Conservation (phyloP, 2,888 invertebrate species). For the Amphimallon solstitiale region DNA sequence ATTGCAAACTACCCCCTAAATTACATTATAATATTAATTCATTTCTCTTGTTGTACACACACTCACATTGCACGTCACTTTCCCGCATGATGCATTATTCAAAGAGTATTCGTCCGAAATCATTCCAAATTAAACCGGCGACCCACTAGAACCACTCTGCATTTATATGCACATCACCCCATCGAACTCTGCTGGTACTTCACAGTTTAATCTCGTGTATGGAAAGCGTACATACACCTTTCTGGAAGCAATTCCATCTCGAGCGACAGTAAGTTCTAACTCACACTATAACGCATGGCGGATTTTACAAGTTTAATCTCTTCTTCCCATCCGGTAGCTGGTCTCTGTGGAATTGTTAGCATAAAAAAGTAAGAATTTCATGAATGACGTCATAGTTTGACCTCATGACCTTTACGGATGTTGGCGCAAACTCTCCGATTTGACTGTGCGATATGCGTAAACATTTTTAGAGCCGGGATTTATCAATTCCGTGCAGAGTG, state of each 20-base stretch:
- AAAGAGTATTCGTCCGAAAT: constrained; percentile 4
- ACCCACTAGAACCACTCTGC: not conserved
- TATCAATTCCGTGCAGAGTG: not conserved
- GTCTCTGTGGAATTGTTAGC: not conserved
- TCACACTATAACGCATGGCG: too few relatives aligned
- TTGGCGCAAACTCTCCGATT: not conserved
- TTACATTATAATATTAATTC: constrained; percentile 32
- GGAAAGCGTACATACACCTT: not conserved
- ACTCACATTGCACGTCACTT: not conserved
- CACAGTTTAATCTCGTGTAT: constrained; percentile 3
- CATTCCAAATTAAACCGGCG: constrained; percentile 20
- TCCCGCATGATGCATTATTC: constrained; percentile 29
- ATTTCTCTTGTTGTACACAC: constrained; percentile 5
- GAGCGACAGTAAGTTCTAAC: too few relatives aligned
- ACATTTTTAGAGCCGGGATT: constrained; percentile 1
- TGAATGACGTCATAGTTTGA: not conserved
- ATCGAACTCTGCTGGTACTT: not conserved
- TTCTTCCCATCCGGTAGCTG: too few relatives aligned
- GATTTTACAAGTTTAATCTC: too few relatives aligned
- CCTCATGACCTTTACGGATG: constrained; percentile 6
- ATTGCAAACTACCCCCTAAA: constrained; percentile 8
- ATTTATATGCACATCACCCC: constrained; percentile 16
- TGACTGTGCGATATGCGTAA: constrained; percentile 2
- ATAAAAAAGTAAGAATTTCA: not conserved
- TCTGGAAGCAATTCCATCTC: not conserved